A percentile compares a stretch with the other conserved stretches of the same genome.
Evolutionary conservation across 2,797 vertebrate species (phyloP).

Genomic region (Enteromius treurensis): DNA sequence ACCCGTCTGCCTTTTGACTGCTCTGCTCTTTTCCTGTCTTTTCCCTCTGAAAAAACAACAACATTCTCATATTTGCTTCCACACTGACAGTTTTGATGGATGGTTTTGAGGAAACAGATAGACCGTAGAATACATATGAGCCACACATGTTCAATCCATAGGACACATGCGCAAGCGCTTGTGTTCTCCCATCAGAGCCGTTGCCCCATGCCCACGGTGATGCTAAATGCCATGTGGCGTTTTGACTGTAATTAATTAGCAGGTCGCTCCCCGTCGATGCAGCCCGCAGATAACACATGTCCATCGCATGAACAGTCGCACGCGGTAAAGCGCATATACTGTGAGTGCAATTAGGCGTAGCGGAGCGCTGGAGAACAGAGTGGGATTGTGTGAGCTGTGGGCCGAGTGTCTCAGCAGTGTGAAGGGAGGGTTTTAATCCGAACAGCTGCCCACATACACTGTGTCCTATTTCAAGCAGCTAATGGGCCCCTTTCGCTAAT

Average conservation of each 20-base stretch:
- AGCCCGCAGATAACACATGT: conserved; percentile 32
- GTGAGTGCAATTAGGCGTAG: conserved; percentile 48
- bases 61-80: conserved; percentile 49
- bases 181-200: not conserved
- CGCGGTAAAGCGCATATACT: conserved; percentile 25
- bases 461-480: conserved; percentile 51
- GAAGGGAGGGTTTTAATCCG: conserved; percentile 29
- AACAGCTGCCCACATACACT: conserved; percentile 25
- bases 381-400: conserved; percentile 47
- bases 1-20: conserved; percentile 40
- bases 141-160: conserved; percentile 45
- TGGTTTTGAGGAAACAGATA: conserved; percentile 49
- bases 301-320: conserved; percentile 50
- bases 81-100: conserved; percentile 59
- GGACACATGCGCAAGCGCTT: conserved; percentile 35
- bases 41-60: conserved; percentile 46
- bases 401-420: conserved; percentile 16
- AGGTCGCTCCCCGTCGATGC: conserved; percentile 9
- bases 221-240: conserved; percentile 32
- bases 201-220: conserved; percentile 20
- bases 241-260: conserved; percentile 43
- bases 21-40: conserved; percentile 23
- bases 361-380: conserved; percentile 43
- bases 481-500: conserved; percentile 45
- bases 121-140: conserved; percentile 52